Base-by-base conservation (phyloP, 2,113 vertebrate genomes). In the Hyaena hyaena region DNA sequence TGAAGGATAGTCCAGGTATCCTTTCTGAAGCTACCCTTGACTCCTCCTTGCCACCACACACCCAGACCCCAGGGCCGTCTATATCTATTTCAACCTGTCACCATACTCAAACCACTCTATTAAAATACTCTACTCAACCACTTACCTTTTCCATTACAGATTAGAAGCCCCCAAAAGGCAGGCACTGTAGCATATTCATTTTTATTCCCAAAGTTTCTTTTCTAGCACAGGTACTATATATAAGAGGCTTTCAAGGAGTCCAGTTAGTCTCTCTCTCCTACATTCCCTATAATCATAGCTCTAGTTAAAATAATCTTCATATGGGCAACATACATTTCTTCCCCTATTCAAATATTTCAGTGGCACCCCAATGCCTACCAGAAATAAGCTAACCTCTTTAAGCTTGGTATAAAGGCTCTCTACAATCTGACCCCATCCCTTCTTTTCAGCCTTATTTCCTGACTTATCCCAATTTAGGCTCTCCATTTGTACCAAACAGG, bases 241-340 rank as follows among this genome's bases (percentile, higher is more conserved):
- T 24, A 48, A 43, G 93, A 93, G 53, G 55, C 55, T 77, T 84
- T 95, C 33, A 80, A 90, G 24, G 11, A 71, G 21, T 31, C 63
- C 39, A 65, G n/a, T 53, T 48, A 84, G 24, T 69, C 61, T 80
- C 39, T 90, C 48, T 79, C 28, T 15, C 39, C 69, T 77, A 55
- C 53, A 12, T 84, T 76, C 28, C 65, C 48, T 73, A 2, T 69
- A 92, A 80, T 94, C 80, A 87, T 2, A 92, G 33, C 45, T 50
- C 24, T 77, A 43, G n/a, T 93, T 65, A 87, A 71, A 94, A 50
- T 45, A 55, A n/a, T 81, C 76, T 91, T 91, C 74, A 17, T 92
- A 17, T 9, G 83, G 10, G 28, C 31, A 93, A 76, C 14, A 48
- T 21, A 8, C 16, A 71, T 77, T 85, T 65, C 94, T 15, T 92